Conservation (phyloP, 2,797 vertebrate genomes). For the Craterocephalus amniculus region DNA sequence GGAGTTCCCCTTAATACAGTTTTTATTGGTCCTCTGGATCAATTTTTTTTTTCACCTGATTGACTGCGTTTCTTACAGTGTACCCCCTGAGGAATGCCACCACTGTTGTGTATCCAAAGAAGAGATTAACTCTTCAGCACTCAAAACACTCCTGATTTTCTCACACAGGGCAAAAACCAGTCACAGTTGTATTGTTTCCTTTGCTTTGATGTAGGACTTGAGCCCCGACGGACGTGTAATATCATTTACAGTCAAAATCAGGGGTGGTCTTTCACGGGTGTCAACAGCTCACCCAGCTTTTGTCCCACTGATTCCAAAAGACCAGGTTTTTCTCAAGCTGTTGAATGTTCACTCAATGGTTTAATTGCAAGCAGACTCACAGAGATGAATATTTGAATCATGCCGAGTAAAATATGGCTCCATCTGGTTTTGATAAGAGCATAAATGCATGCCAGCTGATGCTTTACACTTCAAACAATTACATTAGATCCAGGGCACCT, state of each 20-base stretch:
- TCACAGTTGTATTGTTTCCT: constrained; percentile 48
- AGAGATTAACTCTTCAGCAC: constrained; percentile 72
- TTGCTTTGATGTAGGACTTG: constrained; percentile 69
- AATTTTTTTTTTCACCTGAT: constrained; percentile 50
- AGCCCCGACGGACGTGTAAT: constrained; percentile 63
- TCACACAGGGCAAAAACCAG: constrained; percentile 67
- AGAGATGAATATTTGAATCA: constrained; percentile 76
- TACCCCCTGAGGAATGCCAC: constrained; percentile 51
- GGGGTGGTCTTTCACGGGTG: constrained; percentile 76
- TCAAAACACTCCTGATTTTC: constrained; percentile 74
- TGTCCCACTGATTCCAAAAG: constrained; percentile 69
- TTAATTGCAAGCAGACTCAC: constrained; percentile 77
- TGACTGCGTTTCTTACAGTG: constrained; percentile 39
- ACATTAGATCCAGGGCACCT: constrained; percentile 66
- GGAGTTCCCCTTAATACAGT: constrained; percentile 56
- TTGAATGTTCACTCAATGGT: constrained; percentile 67
- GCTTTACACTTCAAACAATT: constrained; percentile 77
- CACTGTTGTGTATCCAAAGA: constrained; percentile 77
- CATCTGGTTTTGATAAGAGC: constrained; percentile 76
- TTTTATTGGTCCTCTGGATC: constrained; percentile 50
- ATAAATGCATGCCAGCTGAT: constrained; percentile 74
- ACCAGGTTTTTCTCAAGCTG: constrained; percentile 72
- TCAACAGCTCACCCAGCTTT: constrained; percentile 72
- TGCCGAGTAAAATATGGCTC: constrained; percentile 73
- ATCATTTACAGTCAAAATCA: constrained; percentile 69